Evolutionary conservation across 2,797 vertebrate species (phyloP), one percentile per base, ranked within the genome.

Genomic region (Psittacula echo): DNA sequence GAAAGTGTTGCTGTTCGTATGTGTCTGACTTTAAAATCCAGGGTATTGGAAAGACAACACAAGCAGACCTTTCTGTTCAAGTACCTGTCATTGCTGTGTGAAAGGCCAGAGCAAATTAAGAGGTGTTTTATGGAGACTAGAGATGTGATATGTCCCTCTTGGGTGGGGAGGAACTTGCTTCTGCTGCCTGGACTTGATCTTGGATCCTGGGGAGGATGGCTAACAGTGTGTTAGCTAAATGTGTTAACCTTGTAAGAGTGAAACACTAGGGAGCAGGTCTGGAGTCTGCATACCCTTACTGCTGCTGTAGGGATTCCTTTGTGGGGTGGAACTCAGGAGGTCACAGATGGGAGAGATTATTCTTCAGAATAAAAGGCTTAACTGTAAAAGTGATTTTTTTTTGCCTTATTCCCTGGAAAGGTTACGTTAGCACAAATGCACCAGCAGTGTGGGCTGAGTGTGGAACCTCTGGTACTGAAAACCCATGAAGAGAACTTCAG

Each of bases 401-500:
- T 29, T 41, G 9, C 47, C 32, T 30, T 67, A 21, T 27, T 84
- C 58, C 32, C 11, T 3, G 27, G 22, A 42, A 67, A 26, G 18
- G 18, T 19, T 58, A 26, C 0, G 0, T 47, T n/a, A 47, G 45
- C 39, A 53, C 32, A 53, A 47, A 56, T 5, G 20, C 8, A 11
- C 4, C 30, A 32, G 62, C 62, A 66, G 56, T 8, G 8, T 30
- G 45, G 37, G 50, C 82, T 87, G 65, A 34, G n/a, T 8, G 1
- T 32, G 19, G 53, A 81, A 44, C 42, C 41, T 71, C 54, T 18
- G 45, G 30, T 50, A 61, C 51, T 85, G 50, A 66, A 85, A 95
- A 62, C 66, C 53, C 85, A 58, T n/a, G 30, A 91, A 95, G 90
- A 96, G 84, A 95, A 97, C 98, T 98, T 99, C 98, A 99, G 98